Evolutionary conservation across 30 jellyfish, hydroid and myxozoan genomes (phyloP).

Genomic region (Chrysaora quinquecirrha): DNA sequence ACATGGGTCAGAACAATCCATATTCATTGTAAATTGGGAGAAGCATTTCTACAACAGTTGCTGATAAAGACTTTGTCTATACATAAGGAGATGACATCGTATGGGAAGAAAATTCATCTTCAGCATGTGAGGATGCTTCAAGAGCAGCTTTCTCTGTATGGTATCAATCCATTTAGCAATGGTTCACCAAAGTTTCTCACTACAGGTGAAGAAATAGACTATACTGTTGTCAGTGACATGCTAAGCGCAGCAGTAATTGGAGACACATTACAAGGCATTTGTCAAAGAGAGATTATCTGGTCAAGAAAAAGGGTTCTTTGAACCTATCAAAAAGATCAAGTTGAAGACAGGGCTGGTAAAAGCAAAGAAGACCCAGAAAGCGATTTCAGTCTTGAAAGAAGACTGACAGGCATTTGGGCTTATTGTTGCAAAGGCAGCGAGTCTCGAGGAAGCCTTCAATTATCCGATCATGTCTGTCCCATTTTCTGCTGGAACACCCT

Average conservation of each 20-base stretch:
- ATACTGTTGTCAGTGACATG: slow-evolving; percentile 35
- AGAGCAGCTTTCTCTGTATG: slow-evolving; percentile 11
- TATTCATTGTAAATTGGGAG: slow-evolving; percentile 42
- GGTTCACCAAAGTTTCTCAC: not conserved
- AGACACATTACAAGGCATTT: not conserved
- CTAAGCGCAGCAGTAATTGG: slow-evolving; percentile 14
- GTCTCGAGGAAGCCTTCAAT: slow-evolving; percentile 44
- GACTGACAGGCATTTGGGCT: slow-evolving; percentile 67
- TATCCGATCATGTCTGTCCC: slow-evolving; percentile 40
- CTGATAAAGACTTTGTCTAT: slow-evolving; percentile 17
- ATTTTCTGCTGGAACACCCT: slow-evolving; percentile 22
- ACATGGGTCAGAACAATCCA: slow-evolving; percentile 61
- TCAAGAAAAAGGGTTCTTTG: not conserved
- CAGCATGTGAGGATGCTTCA: slow-evolving; percentile 15
- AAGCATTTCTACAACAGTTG: slow-evolving; percentile 6
- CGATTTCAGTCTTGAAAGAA: slow-evolving; percentile 32
- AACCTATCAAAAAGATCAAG: not conserved
- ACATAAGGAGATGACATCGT: slow-evolving; percentile 47
- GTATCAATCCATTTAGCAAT: slow-evolving; percentile 26
- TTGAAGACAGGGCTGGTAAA: slow-evolving; percentile 13
- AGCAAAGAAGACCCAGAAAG: slow-evolving; percentile 16
- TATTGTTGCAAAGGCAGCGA: slow-evolving; percentile 44
- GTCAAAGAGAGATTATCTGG: slow-evolving; percentile 5
- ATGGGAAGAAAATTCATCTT: slow-evolving; percentile 6
- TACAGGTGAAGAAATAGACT: slow-evolving; percentile 1